A percentile compares a stretch with the other conserved stretches of the same genome.
These are phyloP conservation scores for Brachionus koreanus DNA, from an alignment of 1,140 invertebrate genomes.

Conservation along the genomic window DNA sequence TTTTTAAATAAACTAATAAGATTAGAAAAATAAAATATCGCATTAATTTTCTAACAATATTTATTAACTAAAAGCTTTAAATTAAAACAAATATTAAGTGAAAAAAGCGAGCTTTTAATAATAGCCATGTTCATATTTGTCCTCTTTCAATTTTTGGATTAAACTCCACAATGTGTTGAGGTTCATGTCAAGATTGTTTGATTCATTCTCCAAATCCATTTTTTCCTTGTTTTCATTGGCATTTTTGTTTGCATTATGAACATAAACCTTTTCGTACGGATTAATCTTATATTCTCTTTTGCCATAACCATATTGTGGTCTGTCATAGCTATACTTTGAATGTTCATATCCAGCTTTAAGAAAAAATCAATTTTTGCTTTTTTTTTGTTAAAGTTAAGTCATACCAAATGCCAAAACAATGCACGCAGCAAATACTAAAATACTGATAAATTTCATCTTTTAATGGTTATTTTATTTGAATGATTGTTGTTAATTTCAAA, in stretches of 20 bases:
- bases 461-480: background rate
- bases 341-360: background rate
- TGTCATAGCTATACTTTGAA: background rate
- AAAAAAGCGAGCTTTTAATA: background rate
- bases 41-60: background rate
- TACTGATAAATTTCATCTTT: background rate
- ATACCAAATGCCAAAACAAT: background rate
- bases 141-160: background rate
- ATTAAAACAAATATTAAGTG: background rate
- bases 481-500: background rate
- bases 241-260: background rate
- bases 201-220: background rate
- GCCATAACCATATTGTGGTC: background rate
- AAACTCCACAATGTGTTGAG: background rate
- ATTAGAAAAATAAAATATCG: background rate
- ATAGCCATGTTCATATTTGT: background rate
- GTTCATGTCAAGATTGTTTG: background rate
- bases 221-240: slow-evolving; percentile 4
- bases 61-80: background rate
- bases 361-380: background rate
- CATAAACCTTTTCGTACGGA: background rate
- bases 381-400: background rate
- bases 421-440: background rate
- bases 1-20: background rate
- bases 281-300: background rate